Percentiles rank a stretch among this genome's conserved stretches.
These are phyloP conservation scores for Caenorhabditis inopinata DNA, from an alignment of 1,140 invertebrate genomes.

Conservation along the genomic window DNA sequence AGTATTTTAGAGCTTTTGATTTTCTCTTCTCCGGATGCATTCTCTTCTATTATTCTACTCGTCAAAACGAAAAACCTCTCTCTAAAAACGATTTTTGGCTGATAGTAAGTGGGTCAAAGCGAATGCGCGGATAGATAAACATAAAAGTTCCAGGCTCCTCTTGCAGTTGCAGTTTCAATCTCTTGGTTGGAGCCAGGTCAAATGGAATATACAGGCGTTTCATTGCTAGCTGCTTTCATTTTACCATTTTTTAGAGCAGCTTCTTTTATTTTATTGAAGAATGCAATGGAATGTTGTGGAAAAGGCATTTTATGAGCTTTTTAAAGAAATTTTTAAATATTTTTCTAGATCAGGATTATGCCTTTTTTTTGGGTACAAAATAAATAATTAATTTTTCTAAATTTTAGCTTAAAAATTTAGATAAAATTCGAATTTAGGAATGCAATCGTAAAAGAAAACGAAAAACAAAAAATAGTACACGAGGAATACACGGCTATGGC, in stretches of 20 bases:
- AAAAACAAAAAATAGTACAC: too few relatives aligned
- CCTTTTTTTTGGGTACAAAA: too few relatives aligned
- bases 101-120: neutral
- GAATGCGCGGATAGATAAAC: too few relatives aligned
- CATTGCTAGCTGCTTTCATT: constrained; percentile 35
- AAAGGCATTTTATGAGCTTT: too few relatives aligned
- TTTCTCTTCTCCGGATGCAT: constrained; percentile 32
- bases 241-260: constrained; percentile 30
- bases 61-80: neutral
- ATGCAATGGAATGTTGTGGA: constrained; percentile 11
- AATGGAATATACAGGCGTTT: constrained; percentile 41
- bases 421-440: too few relatives aligned
- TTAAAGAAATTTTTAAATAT: too few relatives aligned
- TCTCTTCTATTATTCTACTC: neutral
- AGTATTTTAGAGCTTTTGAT: constrained; percentile 38
- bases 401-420: too few relatives aligned
- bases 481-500: too few relatives aligned
- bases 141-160: constrained; percentile 21
- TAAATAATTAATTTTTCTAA: too few relatives aligned
- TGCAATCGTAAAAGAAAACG: too few relatives aligned
- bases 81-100: neutral
- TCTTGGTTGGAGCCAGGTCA: constrained; percentile 47
- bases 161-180: constrained; percentile 32
- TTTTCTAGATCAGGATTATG: too few relatives aligned
- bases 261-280: constrained; percentile 21